phyloP scores from a whole-genome alignment of 2,797 vertebrate species.

The Melanotaenia pygmaea region DNA sequence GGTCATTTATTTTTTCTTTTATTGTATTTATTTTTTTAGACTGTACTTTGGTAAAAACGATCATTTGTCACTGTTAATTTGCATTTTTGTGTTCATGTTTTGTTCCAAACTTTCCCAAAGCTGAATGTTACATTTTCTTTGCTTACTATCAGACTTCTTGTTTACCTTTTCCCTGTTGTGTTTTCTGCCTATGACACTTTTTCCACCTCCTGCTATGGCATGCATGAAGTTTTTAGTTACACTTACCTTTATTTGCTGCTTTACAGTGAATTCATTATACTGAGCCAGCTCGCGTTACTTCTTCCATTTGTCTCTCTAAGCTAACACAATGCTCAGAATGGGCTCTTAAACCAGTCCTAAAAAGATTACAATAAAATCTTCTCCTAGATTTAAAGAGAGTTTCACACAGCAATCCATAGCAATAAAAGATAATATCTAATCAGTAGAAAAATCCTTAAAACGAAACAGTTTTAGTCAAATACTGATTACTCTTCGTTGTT shows the following conservation, averaged over 20 bases:
- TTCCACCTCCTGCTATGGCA: slow-evolving; percentile 6
- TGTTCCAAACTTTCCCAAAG: no score
- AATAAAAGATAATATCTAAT: neutral
- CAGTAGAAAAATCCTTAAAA: neutral
- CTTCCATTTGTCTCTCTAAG: neutral
- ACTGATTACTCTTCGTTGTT: neutral
- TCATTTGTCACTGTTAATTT: neutral
- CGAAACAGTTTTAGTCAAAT: neutral
- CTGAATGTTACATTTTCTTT: no score
- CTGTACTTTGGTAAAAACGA: neutral
- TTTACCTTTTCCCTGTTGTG: neutral
- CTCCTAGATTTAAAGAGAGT: no score
- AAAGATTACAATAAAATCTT: no score
- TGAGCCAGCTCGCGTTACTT: neutral
- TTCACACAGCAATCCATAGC: no score
- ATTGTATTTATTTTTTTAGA: no score
- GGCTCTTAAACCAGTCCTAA: no score
- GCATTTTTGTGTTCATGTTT: no score
- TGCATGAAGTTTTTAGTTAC: neutral
- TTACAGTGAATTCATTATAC: neutral
- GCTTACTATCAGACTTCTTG: neutral
- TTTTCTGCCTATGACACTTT: neutral
- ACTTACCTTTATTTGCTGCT: slow-evolving; percentile 3
- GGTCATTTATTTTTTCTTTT: no score
- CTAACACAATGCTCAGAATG: no score